Conservation (phyloP, 1,140 invertebrate genomes). For the Gonatopus flavifemur region DNA sequence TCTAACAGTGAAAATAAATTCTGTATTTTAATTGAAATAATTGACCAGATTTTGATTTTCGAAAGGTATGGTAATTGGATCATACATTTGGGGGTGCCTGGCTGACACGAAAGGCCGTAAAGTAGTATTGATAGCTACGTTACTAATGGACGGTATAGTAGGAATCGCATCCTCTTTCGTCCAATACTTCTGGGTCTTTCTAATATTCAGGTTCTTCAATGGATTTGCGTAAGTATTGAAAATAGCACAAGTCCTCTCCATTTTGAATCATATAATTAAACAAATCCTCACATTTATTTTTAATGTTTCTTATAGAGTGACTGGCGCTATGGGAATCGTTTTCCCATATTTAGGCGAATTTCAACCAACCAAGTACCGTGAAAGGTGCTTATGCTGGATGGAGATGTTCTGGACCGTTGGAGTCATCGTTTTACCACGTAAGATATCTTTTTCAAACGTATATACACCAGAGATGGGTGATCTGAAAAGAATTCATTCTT, state of each 20-base stretch:
- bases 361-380: slow-evolving; percentile 72
- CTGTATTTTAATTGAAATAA: background rate
- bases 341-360: slow-evolving; percentile 78
- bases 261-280: background rate
- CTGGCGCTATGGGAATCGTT: slow-evolving; percentile 76
- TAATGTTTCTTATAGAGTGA: slow-evolving; percentile 61
- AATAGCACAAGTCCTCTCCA: no score
- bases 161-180: slow-evolving; percentile 75
- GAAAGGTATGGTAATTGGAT: slow-evolving; percentile 83
- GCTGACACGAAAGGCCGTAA: slow-evolving; percentile 81
- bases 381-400: slow-evolving; percentile 78
- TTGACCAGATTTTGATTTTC: background rate
- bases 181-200: slow-evolving; percentile 74
- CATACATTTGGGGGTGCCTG: slow-evolving; percentile 87
- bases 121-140: slow-evolving; percentile 72
- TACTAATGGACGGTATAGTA: slow-evolving; percentile 75
- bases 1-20: background rate
- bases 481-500: no score
- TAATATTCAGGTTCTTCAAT: slow-evolving; percentile 77
- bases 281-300: background rate
- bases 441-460: slow-evolving; percentile 26
- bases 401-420: slow-evolving; percentile 78
- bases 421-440: slow-evolving; percentile 70
- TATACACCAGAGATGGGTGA: no score
- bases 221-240: slow-evolving; percentile 83